A percentile compares a stretch with the other conserved stretches of the same genome.
phyloP scores from a whole-genome alignment of 1,140 invertebrate genomes.

The Lepidostoma basale region DNA sequence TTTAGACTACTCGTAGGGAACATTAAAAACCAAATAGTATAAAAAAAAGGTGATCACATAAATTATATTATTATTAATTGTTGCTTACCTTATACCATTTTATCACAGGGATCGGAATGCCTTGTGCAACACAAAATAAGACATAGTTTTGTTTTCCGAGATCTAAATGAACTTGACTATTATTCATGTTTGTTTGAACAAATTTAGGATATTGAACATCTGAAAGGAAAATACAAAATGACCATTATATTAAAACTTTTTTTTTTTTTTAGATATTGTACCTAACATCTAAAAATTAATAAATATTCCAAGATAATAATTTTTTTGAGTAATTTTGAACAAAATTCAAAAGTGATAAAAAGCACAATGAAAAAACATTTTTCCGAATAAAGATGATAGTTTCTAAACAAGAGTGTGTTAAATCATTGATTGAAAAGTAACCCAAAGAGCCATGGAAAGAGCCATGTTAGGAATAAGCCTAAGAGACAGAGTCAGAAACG shows the following conservation, averaged over 20 bases:
- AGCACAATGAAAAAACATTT: neutral
- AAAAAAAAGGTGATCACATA: neutral
- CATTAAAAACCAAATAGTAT: neutral
- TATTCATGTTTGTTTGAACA: constrained; percentile 42
- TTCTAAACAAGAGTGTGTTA: no score
- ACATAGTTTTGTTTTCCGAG: constrained; percentile 46
- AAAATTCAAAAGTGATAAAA: neutral
- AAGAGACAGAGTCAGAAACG: no score
- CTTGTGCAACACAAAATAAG: constrained; percentile 49
- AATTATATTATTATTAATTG: neutral
- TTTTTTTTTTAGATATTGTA: neutral
- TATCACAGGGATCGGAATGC: constrained; percentile 51
- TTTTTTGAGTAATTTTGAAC: neutral
- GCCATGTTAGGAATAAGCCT: no score
- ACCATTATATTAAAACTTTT: neutral
- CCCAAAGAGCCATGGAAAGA: no score
- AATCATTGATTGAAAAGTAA: no score
- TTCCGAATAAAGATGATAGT: neutral
- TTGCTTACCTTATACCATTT: constrained; percentile 54
- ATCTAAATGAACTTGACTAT: constrained; percentile 33
- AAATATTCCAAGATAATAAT: neutral
- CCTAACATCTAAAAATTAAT: neutral
- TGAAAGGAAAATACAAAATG: constrained; percentile 1
- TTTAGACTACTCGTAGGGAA: neutral
- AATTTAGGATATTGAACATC: constrained; percentile 24